Evolutionary conservation across 1,140 invertebrate species (phyloP).

Genomic region (Ips nitidus): DNA sequence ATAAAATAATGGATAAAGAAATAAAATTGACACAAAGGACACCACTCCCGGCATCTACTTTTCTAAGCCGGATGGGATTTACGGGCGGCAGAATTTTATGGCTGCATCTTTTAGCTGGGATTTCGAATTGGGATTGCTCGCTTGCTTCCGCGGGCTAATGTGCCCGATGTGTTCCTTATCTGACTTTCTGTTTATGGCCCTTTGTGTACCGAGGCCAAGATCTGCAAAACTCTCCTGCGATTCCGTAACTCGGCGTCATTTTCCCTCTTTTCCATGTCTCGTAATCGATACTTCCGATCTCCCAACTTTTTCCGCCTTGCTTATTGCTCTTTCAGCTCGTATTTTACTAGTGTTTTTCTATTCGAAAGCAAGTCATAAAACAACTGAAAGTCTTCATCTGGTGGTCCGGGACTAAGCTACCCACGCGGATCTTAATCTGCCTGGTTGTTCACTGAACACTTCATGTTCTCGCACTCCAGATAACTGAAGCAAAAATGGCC

Average conservation of each 20-base stretch:
- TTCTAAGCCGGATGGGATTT: constrained; percentile 32
- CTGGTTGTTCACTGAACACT: constrained; percentile 42
- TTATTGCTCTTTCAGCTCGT: constrained; percentile 1
- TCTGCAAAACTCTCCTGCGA: constrained; percentile 13
- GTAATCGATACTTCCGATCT: no score
- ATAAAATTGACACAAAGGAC: not conserved
- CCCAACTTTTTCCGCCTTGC: no score
- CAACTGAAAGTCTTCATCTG: constrained; percentile 2
- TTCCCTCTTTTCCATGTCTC: not conserved
- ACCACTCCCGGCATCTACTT: constrained; percentile 16
- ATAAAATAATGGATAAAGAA: no score
- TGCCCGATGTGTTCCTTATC: constrained; percentile 34
- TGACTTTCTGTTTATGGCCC: constrained; percentile 30
- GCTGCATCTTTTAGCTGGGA: constrained; percentile 35
- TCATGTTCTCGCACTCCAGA: constrained; percentile 42
- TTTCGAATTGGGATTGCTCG: constrained; percentile 33
- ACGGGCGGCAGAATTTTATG: constrained; percentile 30
- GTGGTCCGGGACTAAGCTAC: constrained; percentile 24
- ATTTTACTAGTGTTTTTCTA: no score
- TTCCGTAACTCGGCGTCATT: constrained; percentile 24
- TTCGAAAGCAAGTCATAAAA: not conserved
- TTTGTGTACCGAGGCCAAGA: constrained; percentile 23
- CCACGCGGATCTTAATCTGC: constrained; percentile 36
- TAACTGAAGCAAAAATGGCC: constrained; percentile 39
- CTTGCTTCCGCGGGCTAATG: constrained; percentile 36